phyloP scores from a whole-genome alignment of 2,888 invertebrate genomes.

The Cheilosia pagana region DNA sequence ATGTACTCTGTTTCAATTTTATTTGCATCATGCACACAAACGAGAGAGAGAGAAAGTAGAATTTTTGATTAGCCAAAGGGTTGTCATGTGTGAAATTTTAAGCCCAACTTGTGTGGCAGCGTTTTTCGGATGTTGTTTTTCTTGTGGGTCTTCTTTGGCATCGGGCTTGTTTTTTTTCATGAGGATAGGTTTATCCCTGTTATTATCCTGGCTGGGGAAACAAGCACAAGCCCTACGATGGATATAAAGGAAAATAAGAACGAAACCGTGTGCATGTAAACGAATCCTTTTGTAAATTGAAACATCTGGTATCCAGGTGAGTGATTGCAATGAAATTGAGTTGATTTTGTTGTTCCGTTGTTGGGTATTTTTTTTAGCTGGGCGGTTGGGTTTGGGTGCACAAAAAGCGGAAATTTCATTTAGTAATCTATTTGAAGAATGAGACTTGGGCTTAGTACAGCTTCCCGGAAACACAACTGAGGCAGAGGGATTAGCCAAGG shows the following conservation, averaged over 20 bases:
- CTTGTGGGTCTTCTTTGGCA: not conserved
- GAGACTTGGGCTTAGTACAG: slow-evolving; percentile 44
- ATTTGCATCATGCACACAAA: slow-evolving; percentile 24
- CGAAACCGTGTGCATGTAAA: slow-evolving; percentile 58
- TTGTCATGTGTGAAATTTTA: slow-evolving; percentile 69
- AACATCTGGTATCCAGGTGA: slow-evolving; percentile 75
- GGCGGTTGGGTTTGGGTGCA: not conserved
- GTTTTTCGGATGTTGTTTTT: not conserved
- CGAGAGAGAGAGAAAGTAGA: not conserved
- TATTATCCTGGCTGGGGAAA: slow-evolving; percentile 37
- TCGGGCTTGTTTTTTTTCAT: slow-evolving; percentile 37
- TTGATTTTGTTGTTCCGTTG: slow-evolving; percentile 52
- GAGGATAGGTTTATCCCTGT: slow-evolving; percentile 37
- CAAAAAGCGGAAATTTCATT: slow-evolving; percentile 60
- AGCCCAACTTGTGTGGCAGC: slow-evolving; percentile 40
- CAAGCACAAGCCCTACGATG: slow-evolving; percentile 36
- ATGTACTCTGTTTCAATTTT: not conserved
- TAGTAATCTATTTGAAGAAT: slow-evolving; percentile 71
- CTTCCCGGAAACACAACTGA: slow-evolving; percentile 37
- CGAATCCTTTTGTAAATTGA: slow-evolving; percentile 74
- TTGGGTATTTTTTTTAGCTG: not conserved
- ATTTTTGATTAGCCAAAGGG: slow-evolving; percentile 63
- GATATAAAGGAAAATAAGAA: slow-evolving; percentile 52
- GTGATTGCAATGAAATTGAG: slow-evolving; percentile 75
- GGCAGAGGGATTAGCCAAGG: slow-evolving; percentile 29